Evolutionary conservation across 1,140 invertebrate genomes (phyloP).

Genomic region (Arion vulgaris): DNA sequence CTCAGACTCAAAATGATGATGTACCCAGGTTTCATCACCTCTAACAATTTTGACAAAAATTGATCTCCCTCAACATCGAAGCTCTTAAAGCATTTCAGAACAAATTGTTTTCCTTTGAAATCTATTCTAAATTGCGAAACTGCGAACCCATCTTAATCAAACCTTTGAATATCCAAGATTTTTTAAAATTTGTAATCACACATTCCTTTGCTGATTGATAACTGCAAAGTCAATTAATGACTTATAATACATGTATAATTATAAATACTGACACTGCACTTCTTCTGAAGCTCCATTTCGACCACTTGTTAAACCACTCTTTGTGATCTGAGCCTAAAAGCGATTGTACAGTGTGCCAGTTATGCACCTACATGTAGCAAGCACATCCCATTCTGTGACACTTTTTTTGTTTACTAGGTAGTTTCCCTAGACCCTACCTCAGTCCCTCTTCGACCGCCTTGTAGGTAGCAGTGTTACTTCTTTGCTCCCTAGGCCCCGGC

Average conservation of each 20-base stretch:
- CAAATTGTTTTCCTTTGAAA: constrained; percentile 1
- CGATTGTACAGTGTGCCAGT: too few species aligned
- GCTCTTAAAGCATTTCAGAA: background rate
- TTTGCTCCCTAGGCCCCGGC: too few species aligned
- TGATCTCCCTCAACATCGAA: background rate
- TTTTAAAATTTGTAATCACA: background rate
- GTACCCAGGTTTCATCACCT: constrained; percentile 4
- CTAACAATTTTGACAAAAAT: background rate
- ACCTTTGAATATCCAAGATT: constrained; percentile 5
- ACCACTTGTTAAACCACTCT: too few species aligned
- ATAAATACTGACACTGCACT: too few species aligned
- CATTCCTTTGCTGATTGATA: background rate
- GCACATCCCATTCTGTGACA: too few species aligned
- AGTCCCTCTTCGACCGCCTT: too few species aligned
- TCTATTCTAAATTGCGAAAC: background rate
- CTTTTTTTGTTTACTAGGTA: too few species aligned
- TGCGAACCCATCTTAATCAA: background rate
- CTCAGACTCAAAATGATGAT: background rate
- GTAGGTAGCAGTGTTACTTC: too few species aligned
- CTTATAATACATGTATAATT: background rate
- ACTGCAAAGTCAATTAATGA: background rate
- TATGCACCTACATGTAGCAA: too few species aligned
- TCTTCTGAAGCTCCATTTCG: too few species aligned
- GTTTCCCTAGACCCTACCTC: too few species aligned
- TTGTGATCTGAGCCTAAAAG: too few species aligned